These are phyloP conservation scores for Lithophane semibrunnea DNA, from an alignment of 2,888 invertebrate genomes.

Conservation along the genomic window DNA sequence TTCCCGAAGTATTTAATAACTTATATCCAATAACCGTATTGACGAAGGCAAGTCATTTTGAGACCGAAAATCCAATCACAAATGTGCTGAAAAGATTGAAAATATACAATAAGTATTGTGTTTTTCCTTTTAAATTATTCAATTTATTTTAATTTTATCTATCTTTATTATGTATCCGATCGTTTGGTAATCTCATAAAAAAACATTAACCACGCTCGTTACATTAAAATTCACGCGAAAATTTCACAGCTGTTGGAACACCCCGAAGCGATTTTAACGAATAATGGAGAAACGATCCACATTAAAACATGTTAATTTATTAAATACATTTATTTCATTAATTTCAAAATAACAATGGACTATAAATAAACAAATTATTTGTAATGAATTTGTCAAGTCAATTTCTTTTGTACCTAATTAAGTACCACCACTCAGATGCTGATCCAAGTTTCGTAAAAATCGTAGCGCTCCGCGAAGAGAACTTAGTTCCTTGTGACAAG, in stretches of 20 bases:
- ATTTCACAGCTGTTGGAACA: slow-evolving; percentile 50
- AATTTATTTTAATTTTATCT: slow-evolving; percentile 25
- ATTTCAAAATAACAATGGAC: slow-evolving; percentile 27
- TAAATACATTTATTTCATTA: slow-evolving; percentile 30
- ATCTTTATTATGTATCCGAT: slow-evolving; percentile 25
- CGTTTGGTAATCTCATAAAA: slow-evolving; percentile 28
- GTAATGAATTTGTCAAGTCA: not conserved
- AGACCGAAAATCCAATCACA: slow-evolving; percentile 19
- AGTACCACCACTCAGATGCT: not conserved
- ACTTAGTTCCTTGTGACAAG: not conserved
- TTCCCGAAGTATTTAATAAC: slow-evolving; percentile 45
- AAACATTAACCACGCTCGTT: slow-evolving; percentile 29
- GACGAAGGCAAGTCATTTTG: slow-evolving; percentile 7
- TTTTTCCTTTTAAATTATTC: not conserved
- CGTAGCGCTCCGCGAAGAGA: not conserved
- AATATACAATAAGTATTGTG: not conserved
- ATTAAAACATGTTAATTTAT: slow-evolving; percentile 47
- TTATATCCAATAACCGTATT: slow-evolving; percentile 34
- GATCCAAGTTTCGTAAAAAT: not conserved
- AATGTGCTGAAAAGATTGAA: slow-evolving; percentile 1
- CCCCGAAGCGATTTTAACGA: slow-evolving; percentile 36
- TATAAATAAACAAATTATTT: not conserved
- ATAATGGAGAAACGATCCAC: slow-evolving; percentile 24
- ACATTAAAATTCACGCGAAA: slow-evolving; percentile 55
- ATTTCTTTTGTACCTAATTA: slow-evolving; percentile 23